Evolutionary conservation across 1,140 invertebrate species (phyloP), one percentile per base, ranked within the genome.

Genomic region (Drosophila sturtevanti): DNA sequence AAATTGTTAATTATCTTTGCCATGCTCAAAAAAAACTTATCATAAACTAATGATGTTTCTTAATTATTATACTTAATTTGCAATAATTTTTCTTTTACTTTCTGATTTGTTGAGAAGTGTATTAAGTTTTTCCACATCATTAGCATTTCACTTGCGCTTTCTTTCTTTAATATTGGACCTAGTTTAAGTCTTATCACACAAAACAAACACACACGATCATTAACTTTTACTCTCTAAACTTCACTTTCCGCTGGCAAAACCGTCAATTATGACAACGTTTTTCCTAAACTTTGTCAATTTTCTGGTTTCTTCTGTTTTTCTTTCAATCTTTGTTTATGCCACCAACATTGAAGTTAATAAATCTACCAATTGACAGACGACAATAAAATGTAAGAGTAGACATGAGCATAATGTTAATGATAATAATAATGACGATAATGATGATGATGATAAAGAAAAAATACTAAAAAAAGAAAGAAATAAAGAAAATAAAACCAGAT

Each of bases 321-420:
- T 44, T 44, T 44, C 41, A 21, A 48, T 44, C 41, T 44, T 18
- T 44, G 7, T 44, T 48, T 48, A 9, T 48, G 4, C 41, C 41
- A 21, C 16, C 41, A 48, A 48, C 41, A 48, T 48, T 48, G 41
- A 48, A 63, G 59, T 69, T 77, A 70, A 77, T 77, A 87, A 75
- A 78, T 87, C 78, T 72, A 58, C 75, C 62, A 67, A 77, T 72
- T 73, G 73, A 77, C 74, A 48, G 34, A 34, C 27, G 54, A 61
- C 37, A 16, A 35, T 38, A 77, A 64, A 67, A 38, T 48, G 41
- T 21, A 48, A 48, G 41, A 48, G 41, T 48, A 16, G 41, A 21
- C 16, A 48, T 48, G 41, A 48, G 18, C 41, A 48, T 48, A 14
- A 48, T 48, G 14, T 21, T 44, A n/a, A 44, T 44, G n/a, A 48